These are phyloP conservation scores for Micrasema longulum DNA, from an alignment of 1,140 invertebrate genomes.

Conservation along the genomic window DNA sequence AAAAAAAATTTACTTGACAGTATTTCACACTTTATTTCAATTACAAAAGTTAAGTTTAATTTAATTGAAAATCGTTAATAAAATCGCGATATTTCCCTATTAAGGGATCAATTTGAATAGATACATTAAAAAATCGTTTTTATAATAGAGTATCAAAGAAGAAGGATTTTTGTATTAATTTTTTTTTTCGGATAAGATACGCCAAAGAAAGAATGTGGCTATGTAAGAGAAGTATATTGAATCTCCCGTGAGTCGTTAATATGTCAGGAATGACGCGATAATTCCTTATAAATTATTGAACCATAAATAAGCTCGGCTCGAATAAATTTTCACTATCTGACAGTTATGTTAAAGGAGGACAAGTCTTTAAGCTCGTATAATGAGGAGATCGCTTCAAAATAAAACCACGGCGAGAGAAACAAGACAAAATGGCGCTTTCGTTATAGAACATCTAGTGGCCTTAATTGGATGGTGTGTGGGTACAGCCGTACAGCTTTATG, in stretches of 20 bases:
- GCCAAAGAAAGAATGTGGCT: not conserved
- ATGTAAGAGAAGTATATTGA: no score
- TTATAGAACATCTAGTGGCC: slow-evolving; percentile 13
- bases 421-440: slow-evolving; percentile 4
- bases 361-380: slow-evolving; percentile 15
- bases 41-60: no score
- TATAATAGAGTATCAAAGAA: no score
- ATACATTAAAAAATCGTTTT: no score
- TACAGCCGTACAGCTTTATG: no score
- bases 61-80: no score
- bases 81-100: no score
- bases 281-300: slow-evolving; percentile 39
- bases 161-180: no score
- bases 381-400: not conserved
- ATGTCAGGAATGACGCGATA: slow-evolving; percentile 21
- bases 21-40: no score
- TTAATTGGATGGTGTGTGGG: slow-evolving; percentile 15
- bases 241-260: slow-evolving; percentile 20
- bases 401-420: slow-evolving; percentile 9
- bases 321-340: slow-evolving; percentile 35
- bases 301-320: slow-evolving; percentile 23
- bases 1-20: no score
- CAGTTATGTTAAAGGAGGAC: slow-evolving; percentile 28
- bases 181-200: no score
- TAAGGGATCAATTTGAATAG: no score